These are phyloP conservation scores for Strix uralensis DNA, from an alignment of 2,113 vertebrate genomes.

Conservation along the genomic window DNA sequence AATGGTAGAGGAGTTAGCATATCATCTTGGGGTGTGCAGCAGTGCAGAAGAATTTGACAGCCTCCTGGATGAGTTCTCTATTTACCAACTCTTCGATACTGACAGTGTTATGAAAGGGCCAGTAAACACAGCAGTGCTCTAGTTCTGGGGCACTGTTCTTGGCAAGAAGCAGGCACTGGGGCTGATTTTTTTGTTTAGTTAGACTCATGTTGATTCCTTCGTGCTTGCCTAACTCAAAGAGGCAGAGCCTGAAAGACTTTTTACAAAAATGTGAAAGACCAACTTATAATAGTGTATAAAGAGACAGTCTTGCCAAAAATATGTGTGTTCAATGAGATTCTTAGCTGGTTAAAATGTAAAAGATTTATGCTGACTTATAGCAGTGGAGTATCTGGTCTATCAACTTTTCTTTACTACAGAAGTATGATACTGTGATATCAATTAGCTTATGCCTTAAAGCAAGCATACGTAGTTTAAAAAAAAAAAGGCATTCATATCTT, in stretches of 20 bases:
- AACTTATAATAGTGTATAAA: slow-evolving; percentile 24
- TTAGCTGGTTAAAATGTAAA: neutral
- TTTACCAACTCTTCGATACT: slow-evolving; percentile 45
- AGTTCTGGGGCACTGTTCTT: slow-evolving; percentile 59
- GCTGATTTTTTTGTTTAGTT: neutral
- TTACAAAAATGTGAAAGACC: slow-evolving; percentile 14
- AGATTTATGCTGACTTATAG: neutral
- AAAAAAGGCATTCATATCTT: neutral
- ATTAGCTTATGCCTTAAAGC: slow-evolving; percentile 23
- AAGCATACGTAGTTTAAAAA: neutral
- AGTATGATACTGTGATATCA: slow-evolving; percentile 10
- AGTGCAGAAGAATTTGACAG: slow-evolving; percentile 73
- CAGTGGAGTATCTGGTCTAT: neutral
- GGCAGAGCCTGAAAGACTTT: slow-evolving; percentile 32
- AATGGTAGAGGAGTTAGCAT: slow-evolving; percentile 63
- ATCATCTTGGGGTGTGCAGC: slow-evolving; percentile 54
- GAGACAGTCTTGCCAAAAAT: slow-evolving; percentile 47
- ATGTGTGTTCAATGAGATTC: neutral
- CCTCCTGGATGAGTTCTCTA: slow-evolving; percentile 55
- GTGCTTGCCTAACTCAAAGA: slow-evolving; percentile 4
- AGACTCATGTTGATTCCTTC: neutral
- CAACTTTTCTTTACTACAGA: neutral
- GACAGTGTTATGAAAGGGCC: slow-evolving; percentile 60
- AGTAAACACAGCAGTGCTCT: slow-evolving; percentile 43
- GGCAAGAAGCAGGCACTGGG: slow-evolving; percentile 36